Base-by-base conservation (phyloP, 2,797 vertebrate species). In the Neosilurus mollespiculum region DNA sequence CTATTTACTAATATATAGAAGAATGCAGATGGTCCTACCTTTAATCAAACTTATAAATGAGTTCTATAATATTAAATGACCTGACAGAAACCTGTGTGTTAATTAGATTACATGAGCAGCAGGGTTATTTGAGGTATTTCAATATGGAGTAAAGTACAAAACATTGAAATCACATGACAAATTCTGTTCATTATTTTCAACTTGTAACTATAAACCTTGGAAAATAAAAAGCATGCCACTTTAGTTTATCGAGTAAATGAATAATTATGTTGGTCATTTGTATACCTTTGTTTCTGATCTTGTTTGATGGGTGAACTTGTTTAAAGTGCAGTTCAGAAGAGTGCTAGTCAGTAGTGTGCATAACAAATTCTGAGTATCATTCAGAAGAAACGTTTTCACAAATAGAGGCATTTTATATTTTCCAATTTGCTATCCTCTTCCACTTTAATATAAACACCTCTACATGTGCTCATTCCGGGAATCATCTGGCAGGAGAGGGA, bases 1-100 rank as follows among this genome's bases (percentile, higher is more conserved):
- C 82, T 78, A 65, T 84, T 84, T 64, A 72, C 76, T 72, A 72
- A 79, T 49, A 79, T 71, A 64, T 9, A 72, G 56, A 79, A 72
- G 15, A 79, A 64, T 6, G 64, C 26, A 78, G 14, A 64, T 49
- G n/a, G 59, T 26, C 22, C 9, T 10, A 49, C n/a, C 43, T 64
- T 24, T 78, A 62, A 64, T 51, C 14, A 78, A 78, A 78, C 58
- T 78, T 58, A 78, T 62, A 64, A 77, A 78, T 51, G 58, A 78
- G 62, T 22, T 49, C 7, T 9, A 20, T 61, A 61, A 77, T 61
- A 43, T 49, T 1, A 9, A 15, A 24, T 51, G 59, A 51, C 37
- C 34, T 49, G 12, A 26, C 24, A 24, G 59, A 62, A 24, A 59
- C 75, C 24, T 10, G 34, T n/a, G 11, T 43, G 75, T 43, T 20